phyloP scores from a whole-genome alignment of 2,113 vertebrate genomes.

The Bubo bubo region DNA sequence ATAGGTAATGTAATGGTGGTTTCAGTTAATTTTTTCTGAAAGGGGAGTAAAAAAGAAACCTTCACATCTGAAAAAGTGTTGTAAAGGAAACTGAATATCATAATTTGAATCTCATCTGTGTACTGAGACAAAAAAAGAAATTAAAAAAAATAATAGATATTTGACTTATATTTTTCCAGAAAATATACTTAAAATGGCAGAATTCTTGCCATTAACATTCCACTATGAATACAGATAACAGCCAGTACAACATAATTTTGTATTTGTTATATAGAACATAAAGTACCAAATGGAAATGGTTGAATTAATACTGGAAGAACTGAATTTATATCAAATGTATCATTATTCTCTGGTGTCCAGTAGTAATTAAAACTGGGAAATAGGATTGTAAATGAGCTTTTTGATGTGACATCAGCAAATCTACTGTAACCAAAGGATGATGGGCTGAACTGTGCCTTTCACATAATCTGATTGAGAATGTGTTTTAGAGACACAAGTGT shows the following conservation, averaged over 20 bases:
- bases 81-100: slow-evolving; percentile 25
- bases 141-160: neutral
- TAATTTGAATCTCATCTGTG: neutral
- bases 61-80: slow-evolving; percentile 11
- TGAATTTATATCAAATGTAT: slow-evolving; percentile 32
- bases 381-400: slow-evolving; percentile 47
- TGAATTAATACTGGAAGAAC: slow-evolving; percentile 21
- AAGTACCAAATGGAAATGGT: neutral
- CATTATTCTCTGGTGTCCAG: slow-evolving; percentile 20
- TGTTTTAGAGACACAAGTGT: neutral
- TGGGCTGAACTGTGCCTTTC: neutral
- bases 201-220: slow-evolving; percentile 39
- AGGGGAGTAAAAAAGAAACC: slow-evolving; percentile 4
- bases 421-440: slow-evolving; percentile 28
- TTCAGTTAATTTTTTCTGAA: slow-evolving; percentile 24
- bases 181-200: slow-evolving; percentile 6
- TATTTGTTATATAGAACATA: neutral
- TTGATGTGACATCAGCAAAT: slow-evolving; percentile 56
- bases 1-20: neutral
- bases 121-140: neutral
- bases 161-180: slow-evolving; percentile 37
- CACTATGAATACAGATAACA: slow-evolving; percentile 40
- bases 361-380: slow-evolving; percentile 72
- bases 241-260: slow-evolving; percentile 31
- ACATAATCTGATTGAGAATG: slow-evolving; percentile 50